Evolutionary conservation across 2,113 vertebrate genomes (phyloP).

Genomic region (Oxygymnocypris stewartii): DNA sequence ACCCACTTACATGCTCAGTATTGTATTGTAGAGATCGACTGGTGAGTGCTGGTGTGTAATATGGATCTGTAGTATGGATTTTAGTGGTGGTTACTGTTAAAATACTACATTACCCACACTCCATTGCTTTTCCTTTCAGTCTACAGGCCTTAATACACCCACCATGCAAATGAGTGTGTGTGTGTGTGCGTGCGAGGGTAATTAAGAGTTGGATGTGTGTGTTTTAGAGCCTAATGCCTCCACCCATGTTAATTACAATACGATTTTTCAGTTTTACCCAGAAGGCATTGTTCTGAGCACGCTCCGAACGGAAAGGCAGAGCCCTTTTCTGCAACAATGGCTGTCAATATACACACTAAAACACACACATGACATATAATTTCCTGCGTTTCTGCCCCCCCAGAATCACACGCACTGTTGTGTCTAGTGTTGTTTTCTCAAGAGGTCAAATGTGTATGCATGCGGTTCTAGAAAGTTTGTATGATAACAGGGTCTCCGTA

Average conservation of each 20-base stretch:
- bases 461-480: not conserved
- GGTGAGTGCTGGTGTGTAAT: conserved; percentile 25
- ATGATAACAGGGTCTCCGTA: not conserved
- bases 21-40: conserved; percentile 7
- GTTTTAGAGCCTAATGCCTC: conserved; percentile 36
- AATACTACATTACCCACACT: conserved; percentile 40
- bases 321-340: conserved; percentile 48
- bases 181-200: conserved; percentile 11
- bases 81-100: conserved; percentile 25
- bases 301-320: conserved; percentile 48
- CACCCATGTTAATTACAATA: conserved; percentile 44
- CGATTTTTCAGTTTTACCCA: conserved; percentile 39
- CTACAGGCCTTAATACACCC: not conserved
- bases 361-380: conserved; percentile 8
- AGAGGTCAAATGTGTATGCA: not conserved
- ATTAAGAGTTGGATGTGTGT: conserved; percentile 27
- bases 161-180: too few species aligned
- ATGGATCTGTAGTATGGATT: conserved; percentile 33
- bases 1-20: not conserved
- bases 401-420: not conserved
- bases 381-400: conserved; percentile 29
- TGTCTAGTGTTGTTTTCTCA: not conserved
- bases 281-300: conserved; percentile 51
- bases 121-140: conserved; percentile 20
- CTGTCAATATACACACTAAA: conserved; percentile 32